Base-by-base conservation (phyloP, 1,140 invertebrate genomes). In the Acromyrmex echinatior region DNA sequence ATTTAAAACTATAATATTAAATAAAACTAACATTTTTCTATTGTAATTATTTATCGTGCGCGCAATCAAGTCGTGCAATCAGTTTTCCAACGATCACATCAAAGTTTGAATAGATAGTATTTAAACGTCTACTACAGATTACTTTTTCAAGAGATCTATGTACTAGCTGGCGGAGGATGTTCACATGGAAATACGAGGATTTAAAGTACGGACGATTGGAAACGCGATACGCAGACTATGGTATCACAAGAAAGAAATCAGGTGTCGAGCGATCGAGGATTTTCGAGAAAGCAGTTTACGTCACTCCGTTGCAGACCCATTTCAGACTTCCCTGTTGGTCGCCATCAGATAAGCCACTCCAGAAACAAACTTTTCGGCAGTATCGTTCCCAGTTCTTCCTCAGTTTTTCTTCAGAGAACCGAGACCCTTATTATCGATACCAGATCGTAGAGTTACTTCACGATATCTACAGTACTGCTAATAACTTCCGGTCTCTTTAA, bases 351-450 rank as follows among this genome's bases (percentile, higher is more conserved):
- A 92, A 92, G 88, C 88, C 87, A 87, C 86, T 87, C 86, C 84
- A 73, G 85, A 92, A 90, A 91, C 91, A 91, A 92, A 92, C 87
- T 92, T 92, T 92, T 91, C 88, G 88, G 78, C 84, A 88, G 88
- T 91, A 91, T 91, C 90, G 88, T 86, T 86, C 71, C 73, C 58
- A 21, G 18, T 62, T 86, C 65, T 39, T 76, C 73, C 21, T 35
- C 74, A 58, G 25, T 76, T 90, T 88, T 88, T 84, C 78, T 89
- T 81, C 71, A 80, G 78, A 58, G 28, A 71, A 58, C 71, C 31
- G 28, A 84, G 78, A 78, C 66, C 53, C 76, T 66, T 85, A 77
- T 51, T 90, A 90, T 90, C 88, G 79, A 79, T 45, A 53, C 35
- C 49, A 63, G 80, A 90, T 91, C 84, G 81, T 25, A 28, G 28